Conservation (phyloP, 2,113 vertebrate genomes). For the Tursiops truncatus region DNA sequence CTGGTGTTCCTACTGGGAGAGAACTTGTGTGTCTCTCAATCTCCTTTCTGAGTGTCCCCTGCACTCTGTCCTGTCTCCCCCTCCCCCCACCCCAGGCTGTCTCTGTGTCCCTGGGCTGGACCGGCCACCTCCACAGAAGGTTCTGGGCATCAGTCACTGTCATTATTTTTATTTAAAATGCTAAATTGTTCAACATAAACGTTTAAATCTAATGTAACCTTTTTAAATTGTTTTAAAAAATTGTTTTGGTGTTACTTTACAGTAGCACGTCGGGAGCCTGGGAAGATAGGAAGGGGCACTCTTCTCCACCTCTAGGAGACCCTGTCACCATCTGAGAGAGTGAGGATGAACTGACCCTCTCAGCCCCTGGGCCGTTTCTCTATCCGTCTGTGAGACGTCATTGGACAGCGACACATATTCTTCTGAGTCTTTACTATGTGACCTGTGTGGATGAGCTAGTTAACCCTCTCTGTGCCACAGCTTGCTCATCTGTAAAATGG, state of each 20-base stretch:
- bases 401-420: not conserved
- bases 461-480: too few species aligned
- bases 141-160: not conserved
- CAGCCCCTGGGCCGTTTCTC: not conserved
- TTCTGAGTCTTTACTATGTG: not conserved
- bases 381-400: accelerated
- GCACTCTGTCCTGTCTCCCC: not conserved
- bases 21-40: not conserved
- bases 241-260: not conserved
- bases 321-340: not conserved
- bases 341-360: not conserved
- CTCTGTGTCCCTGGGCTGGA: not conserved
- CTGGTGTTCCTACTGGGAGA: not conserved
- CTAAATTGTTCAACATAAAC: not conserved
- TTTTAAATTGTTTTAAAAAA: too few species aligned
- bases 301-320: not conserved
- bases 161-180: not conserved
- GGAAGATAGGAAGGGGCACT: not conserved
- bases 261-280: accelerated
- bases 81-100: too few species aligned
- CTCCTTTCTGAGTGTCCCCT: not conserved
- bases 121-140: not conserved
- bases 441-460: not conserved
- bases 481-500: not conserved
- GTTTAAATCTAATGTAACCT: not conserved